phyloP scores from a whole-genome alignment of 2,888 invertebrate genomes.

The Apamea monoglypha region DNA sequence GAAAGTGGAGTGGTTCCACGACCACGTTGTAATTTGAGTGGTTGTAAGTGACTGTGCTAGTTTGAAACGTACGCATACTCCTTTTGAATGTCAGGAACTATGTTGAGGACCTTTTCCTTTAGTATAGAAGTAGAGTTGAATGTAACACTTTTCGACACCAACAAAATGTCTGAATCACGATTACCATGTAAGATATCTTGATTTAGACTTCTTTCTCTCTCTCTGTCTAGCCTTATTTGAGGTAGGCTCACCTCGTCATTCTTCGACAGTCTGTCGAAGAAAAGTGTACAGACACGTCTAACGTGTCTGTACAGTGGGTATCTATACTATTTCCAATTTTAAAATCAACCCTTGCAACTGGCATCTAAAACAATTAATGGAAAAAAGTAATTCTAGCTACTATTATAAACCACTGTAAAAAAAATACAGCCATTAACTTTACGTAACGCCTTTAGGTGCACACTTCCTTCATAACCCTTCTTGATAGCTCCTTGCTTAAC shows the following conservation, averaged over 20 bases:
- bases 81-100: neutral
- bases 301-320: neutral
- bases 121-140: neutral
- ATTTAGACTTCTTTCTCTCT: neutral
- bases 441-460: neutral
- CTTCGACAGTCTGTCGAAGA: too few species aligned
- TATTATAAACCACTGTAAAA: neutral
- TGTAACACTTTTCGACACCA: neutral
- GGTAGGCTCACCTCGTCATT: neutral
- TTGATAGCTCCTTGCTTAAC: conserved; percentile 19
- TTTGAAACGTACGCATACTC: neutral
- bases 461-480: neutral
- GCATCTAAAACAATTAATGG: neutral
- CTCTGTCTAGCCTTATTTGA: too few species aligned
- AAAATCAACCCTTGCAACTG: neutral
- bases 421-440: neutral
- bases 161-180: neutral
- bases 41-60: neutral
- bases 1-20: conserved; percentile 7
- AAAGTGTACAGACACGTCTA: too few species aligned
- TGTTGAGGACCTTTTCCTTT: neutral
- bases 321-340: neutral
- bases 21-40: conserved; percentile 20
- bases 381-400: neutral
- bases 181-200: neutral